phyloP scores from a whole-genome alignment of 2,797 vertebrate species.

The Sciurus vulgaris region DNA sequence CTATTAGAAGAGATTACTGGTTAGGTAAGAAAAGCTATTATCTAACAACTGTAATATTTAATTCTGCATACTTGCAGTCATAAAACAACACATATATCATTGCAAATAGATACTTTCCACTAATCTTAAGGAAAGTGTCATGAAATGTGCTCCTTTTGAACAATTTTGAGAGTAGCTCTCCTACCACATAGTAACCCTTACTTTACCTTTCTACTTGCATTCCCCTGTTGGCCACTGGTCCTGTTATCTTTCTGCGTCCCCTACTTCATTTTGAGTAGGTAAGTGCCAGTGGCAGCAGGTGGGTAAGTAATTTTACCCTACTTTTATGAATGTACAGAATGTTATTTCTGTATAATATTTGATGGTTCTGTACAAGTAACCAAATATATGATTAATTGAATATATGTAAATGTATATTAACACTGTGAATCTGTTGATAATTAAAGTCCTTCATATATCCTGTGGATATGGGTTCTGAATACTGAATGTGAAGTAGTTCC shows the following conservation, averaged over 20 bases:
- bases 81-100: conserved; percentile 32
- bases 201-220: conserved; percentile 79
- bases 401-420: conserved; percentile 23
- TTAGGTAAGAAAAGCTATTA: conserved; percentile 35
- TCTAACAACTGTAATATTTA: background rate
- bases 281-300: conserved; percentile 82
- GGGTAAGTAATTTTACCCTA: conserved; percentile 76
- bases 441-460: conserved; percentile 39
- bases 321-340: conserved; percentile 75
- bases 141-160: conserved; percentile 66
- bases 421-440: conserved; percentile 44
- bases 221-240: conserved; percentile 83
- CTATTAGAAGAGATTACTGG: conserved; percentile 36
- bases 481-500: conserved; percentile 37
- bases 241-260: conserved; percentile 72
- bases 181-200: conserved; percentile 52
- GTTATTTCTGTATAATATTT: conserved; percentile 43
- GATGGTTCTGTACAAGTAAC: conserved; percentile 70
- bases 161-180: conserved; percentile 46
- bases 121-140: conserved; percentile 58
- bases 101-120: background rate
- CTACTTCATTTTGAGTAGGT: conserved; percentile 82
- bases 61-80: background rate
- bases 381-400: conserved; percentile 31
- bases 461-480: conserved; percentile 33